These are phyloP conservation scores for Sarcophaga subvicina DNA, from an alignment of 2,888 invertebrate genomes.

Conservation along the genomic window DNA sequence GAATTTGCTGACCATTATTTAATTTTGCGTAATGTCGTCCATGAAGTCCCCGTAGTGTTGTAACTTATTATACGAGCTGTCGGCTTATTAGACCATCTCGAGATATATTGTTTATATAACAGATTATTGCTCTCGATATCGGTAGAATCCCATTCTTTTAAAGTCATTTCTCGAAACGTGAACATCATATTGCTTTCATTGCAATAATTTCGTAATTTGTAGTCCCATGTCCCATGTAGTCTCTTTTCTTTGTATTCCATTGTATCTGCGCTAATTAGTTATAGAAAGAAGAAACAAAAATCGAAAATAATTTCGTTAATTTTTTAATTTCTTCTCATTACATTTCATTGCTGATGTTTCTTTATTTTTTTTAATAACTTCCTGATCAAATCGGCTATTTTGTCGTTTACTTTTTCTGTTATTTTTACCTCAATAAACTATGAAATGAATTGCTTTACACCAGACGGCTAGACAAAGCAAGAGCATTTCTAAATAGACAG, in stretches of 20 bases:
- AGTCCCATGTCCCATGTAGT: too few relatives aligned
- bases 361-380: slow-evolving; percentile 55
- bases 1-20: too few relatives aligned
- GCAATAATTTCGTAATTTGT: too few relatives aligned
- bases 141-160: too few relatives aligned
- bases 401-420: slow-evolving; percentile 22
- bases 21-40: too few relatives aligned
- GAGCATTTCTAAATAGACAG: slow-evolving; percentile 41
- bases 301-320: slow-evolving; percentile 64
- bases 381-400: slow-evolving; percentile 58
- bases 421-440: slow-evolving; percentile 67
- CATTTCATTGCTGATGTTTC: slow-evolving; percentile 52
- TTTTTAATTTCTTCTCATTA: slow-evolving; percentile 1
- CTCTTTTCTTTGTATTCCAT: background rate
- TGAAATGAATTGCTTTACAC: slow-evolving; percentile 69
- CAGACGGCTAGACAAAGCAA: slow-evolving; percentile 79
- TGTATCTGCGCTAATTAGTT: slow-evolving; percentile 61
- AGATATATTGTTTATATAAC: too few relatives aligned
- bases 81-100: too few relatives aligned
- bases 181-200: too few relatives aligned
- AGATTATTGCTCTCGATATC: too few relatives aligned
- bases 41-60: too few relatives aligned
- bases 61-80: too few relatives aligned
- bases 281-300: slow-evolving; percentile 24
- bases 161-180: too few relatives aligned